Base-by-base conservation (phyloP, 2,113 vertebrate species). In the Nerophis ophidion region DNA sequence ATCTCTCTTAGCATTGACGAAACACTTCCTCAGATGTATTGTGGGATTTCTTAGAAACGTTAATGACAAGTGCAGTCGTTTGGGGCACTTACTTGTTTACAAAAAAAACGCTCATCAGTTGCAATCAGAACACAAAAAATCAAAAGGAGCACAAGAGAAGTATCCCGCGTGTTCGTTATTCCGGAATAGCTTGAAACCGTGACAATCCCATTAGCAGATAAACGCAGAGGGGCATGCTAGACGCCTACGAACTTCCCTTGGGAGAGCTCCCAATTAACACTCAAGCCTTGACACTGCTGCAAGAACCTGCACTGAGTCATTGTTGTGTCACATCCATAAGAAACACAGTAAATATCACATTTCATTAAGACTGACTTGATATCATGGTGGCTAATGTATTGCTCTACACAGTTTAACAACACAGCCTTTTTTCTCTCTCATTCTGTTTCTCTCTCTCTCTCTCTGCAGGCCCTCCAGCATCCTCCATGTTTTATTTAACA, bases 241-340 rank as follows among this genome's bases (percentile, higher is more conserved):
- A 81, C 48, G 66, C 77, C 73, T 48, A 70, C 69, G 40, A 70
- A 63, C 69, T 81, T 81, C 78, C 65, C 8, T 8, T 51, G 71
- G 77, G 81, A 79, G 65, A 16, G 61, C 66, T 67, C 70, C 78
- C 80, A 87, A 85, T 84, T 83, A 85, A 77, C 83, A 84, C 80
- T 76, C 58, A 4, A 66, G 79, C 71, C 70, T 50, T 65, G 59
- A 76, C 52, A 47, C 72, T 65, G 57, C 44, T n/a, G n/a, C 36
- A 17, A 14, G 36, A 8, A 44, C 40, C 52, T n/a, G 15, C 34
- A 38, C n/a, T 17, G 5, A 40, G 14, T 52, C 51, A 15, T n/a
- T 11, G 5, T 55, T 1, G 1, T 55, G 36, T 17, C 53, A 40
- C 40, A n/a, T 40, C 16, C 5, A 12, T 55, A 55, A 17, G 33